A percentile compares a stretch with the other conserved stretches of the same genome.
Evolutionary conservation across 2,797 vertebrate species (phyloP).

Genomic region (Sebastes itinus): DNA sequence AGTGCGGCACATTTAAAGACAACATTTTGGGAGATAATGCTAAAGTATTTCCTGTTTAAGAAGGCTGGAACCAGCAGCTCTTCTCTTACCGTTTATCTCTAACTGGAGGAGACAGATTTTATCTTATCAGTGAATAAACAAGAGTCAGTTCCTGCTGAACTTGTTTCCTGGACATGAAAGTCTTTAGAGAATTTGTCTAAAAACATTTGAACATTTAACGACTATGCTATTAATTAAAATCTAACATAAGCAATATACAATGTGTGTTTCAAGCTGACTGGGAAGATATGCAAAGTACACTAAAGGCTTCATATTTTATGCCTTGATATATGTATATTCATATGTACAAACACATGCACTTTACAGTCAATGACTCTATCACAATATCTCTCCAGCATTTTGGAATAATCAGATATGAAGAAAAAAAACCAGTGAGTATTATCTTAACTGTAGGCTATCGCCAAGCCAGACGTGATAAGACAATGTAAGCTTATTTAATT

Average conservation of each 20-base stretch:
- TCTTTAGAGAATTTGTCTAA: not conserved
- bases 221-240: not conserved
- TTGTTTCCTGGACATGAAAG: not conserved
- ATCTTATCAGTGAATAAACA: not conserved
- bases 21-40: not conserved
- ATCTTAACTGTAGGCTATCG: not conserved
- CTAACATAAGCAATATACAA: not conserved
- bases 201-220: not conserved
- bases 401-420: conserved; percentile 37
- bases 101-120: not conserved
- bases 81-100: not conserved
- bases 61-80: conserved; percentile 71
- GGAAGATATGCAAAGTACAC: conserved; percentile 8
- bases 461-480: not conserved
- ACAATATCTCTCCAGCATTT: conserved; percentile 73
- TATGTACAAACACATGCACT: conserved; percentile 39
- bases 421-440: not conserved
- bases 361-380: not conserved
- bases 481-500: conserved; percentile 26
- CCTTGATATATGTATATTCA: conserved; percentile 11
- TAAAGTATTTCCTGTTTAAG: not conserved
- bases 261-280: not conserved
- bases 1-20: not conserved
- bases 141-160: conserved; percentile 42
- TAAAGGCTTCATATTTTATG: not conserved